Conservation (phyloP, 1,140 invertebrate genomes). For the Chironomus striatipennis region DNA sequence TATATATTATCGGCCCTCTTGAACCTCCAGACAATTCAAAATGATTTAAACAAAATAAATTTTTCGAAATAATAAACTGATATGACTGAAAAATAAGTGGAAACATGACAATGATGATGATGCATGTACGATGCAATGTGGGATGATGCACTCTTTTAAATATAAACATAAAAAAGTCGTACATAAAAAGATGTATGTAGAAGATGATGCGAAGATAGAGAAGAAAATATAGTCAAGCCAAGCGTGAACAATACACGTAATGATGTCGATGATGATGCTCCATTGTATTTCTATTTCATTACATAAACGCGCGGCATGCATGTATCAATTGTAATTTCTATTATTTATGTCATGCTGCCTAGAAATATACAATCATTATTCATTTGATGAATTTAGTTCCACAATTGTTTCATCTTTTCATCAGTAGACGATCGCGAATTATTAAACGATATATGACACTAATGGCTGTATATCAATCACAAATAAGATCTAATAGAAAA, state of each 20-base stretch:
- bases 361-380: not conserved
- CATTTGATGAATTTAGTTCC: not conserved
- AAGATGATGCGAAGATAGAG: not conserved
- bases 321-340: not conserved
- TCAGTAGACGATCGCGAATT: not conserved
- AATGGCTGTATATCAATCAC: not conserved
- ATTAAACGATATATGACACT: slow-evolving; percentile 2
- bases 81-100: not conserved
- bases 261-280: not conserved
- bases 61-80: too few species aligned
- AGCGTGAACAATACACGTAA: slow-evolving; percentile 6
- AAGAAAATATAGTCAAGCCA: not conserved
- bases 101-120: not conserved
- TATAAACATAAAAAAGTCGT: too few species aligned
- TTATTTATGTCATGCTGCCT: not conserved
- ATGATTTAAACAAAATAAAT: too few species aligned
- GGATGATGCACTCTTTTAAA: not conserved
- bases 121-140: not conserved
- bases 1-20: too few species aligned
- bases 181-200: not conserved
- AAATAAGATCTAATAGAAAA: too few species aligned
- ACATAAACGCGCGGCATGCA: not conserved
- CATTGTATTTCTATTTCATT: not conserved
- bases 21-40: too few species aligned
- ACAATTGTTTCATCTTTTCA: not conserved